Base-by-base conservation (phyloP, 2,113 vertebrate genomes). In the Oostethus manadensis region DNA sequence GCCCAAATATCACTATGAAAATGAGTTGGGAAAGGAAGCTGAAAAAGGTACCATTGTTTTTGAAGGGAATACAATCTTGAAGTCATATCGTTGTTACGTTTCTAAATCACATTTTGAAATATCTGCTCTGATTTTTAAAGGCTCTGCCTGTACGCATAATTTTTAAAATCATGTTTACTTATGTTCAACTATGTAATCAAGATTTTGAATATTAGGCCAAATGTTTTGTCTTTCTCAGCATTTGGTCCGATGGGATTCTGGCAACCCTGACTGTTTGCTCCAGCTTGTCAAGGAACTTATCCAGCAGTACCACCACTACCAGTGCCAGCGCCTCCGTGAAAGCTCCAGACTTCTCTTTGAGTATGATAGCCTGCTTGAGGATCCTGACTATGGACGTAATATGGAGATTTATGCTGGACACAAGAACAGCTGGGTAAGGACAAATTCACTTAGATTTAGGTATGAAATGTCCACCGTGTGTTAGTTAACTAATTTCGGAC, bases 311-410 rank as follows among this genome's bases (percentile, higher is more conserved):
- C 95, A 98, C 74, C 92, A 91, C 29, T 98, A 97, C 84, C 97
- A 99, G 58, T 98, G 94, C 81, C 90, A 93, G 75, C 90, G 95
- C 55, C 92, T 99, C 53, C 92, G 89, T 0, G 95, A 99, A 68
- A 98, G 95, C 85, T 99, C 97, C 48, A 90, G 96, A 46, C 93
- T 99, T 78, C 94, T 98, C 82, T 99, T 99, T 55, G 96, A 99
- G 66, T 98, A 99, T 29, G 95, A 97, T 75, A 98, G 96, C 35
- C 88, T 99, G 64, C 92, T 97, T 62, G 94, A 97, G 79, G 94
- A 98, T 72, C 93, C 94, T 0, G 91, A 90, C 56, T 99, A 95
- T 42, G 91, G 94, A 57, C 92, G 90, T 70, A 96, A 92, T 87
- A 94, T 99, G 93, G 97, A 99, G 86, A 91, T 99, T 66, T 98